A percentile compares a stretch with the other conserved stretches of the same genome.
These are phyloP conservation scores for Heliconius himera DNA, from an alignment of 1,140 invertebrate species.

Conservation along the genomic window DNA sequence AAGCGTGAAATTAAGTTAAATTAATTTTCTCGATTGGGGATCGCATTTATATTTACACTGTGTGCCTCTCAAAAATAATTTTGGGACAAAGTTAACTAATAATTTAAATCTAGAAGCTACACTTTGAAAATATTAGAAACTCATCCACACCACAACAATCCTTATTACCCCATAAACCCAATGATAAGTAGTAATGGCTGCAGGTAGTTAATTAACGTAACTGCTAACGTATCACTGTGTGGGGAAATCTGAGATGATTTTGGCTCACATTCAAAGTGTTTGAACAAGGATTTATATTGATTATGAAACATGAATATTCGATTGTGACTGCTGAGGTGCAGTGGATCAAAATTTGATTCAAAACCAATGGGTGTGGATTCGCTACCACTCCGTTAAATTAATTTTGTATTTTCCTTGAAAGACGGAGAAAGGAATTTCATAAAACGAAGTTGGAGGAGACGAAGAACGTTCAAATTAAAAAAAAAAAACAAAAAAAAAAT, in stretches of 20 bases:
- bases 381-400: too few species aligned
- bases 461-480: too few species aligned
- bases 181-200: slow-evolving; percentile 1
- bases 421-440: too few species aligned
- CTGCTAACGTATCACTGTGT: slow-evolving; percentile 13
- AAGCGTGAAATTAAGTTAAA: too few species aligned
- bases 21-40: too few species aligned
- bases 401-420: too few species aligned
- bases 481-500: too few species aligned
- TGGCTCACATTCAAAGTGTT: slow-evolving; percentile 3
- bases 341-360: too few species aligned
- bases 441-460: too few species aligned
- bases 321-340: too few species aligned
- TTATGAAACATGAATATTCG: background rate
- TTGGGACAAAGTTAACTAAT: background rate
- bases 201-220: slow-evolving; percentile 16
- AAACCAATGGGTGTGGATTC: too few species aligned
- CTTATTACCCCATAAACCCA: slow-evolving; percentile 3
- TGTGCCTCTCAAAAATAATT: background rate
- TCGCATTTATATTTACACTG: too few species aligned
- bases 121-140: background rate
- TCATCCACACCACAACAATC: background rate
- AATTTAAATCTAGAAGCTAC: background rate
- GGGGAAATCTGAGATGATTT: slow-evolving; percentile 14
- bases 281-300: slow-evolving; percentile 10